These are phyloP conservation scores for Trichomycterus rosablanca DNA, from an alignment of 2,113 vertebrate genomes.

Conservation along the genomic window DNA sequence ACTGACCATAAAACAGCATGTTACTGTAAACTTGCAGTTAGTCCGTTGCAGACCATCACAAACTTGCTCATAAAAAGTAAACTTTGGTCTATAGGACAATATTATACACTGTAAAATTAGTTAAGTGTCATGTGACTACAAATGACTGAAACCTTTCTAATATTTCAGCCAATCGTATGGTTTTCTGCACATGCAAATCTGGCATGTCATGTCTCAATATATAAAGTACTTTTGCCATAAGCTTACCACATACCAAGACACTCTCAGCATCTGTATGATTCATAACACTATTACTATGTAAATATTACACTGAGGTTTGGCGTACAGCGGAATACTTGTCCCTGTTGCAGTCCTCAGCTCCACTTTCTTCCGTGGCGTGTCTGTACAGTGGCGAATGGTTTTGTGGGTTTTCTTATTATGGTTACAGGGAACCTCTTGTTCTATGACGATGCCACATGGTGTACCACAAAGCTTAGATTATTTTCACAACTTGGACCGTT, in stretches of 20 bases:
- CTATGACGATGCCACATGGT: no score
- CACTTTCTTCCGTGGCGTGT: slow-evolving; percentile 22
- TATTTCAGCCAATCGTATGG: background rate
- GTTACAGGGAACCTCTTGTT: slow-evolving; percentile 11
- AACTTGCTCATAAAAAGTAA: no score
- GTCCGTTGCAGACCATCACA: no score
- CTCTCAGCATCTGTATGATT: slow-evolving; percentile 32
- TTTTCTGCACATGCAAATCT: slow-evolving; percentile 9
- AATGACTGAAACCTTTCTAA: background rate
- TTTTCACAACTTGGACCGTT: slow-evolving; percentile 7
- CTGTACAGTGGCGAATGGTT: slow-evolving; percentile 8
- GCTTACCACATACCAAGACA: slow-evolving; percentile 3
- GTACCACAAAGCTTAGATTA: slow-evolving; percentile 12
- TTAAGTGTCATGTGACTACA: slow-evolving; percentile 7
- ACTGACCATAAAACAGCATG: no score
- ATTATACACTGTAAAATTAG: slow-evolving; percentile 1
- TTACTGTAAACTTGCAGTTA: no score
- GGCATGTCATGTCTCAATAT: background rate
- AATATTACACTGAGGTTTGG: slow-evolving; percentile 33
- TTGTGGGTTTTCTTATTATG: slow-evolving; percentile 26
- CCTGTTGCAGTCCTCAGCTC: slow-evolving; percentile 17
- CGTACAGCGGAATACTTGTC: slow-evolving; percentile 12
- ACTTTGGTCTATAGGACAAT: slow-evolving; percentile 7
- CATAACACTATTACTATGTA: slow-evolving; percentile 27
- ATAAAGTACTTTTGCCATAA: slow-evolving; percentile 9